Evolutionary conservation across 2,797 vertebrate genomes (phyloP).

Genomic region (Alca torda): DNA sequence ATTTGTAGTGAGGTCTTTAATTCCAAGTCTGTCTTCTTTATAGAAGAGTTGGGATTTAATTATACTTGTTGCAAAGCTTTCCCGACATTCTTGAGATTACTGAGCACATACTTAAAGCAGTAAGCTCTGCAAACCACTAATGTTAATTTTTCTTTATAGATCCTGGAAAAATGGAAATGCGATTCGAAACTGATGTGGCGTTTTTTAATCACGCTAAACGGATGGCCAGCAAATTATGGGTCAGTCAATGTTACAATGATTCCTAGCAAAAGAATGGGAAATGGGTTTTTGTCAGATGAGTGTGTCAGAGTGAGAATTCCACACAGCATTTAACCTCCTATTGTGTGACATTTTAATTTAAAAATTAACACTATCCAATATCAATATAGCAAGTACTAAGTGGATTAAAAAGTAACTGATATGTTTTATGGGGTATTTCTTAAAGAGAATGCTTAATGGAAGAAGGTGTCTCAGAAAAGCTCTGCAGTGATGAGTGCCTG

Average conservation of each 20-base stretch:
- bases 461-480: neutral
- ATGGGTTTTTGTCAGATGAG: neutral
- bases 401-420: constrained; percentile 9
- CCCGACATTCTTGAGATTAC: neutral
- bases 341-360: neutral
- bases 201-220: neutral
- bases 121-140: neutral
- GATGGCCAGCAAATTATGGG: neutral
- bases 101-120: neutral
- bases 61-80: constrained; percentile 5
- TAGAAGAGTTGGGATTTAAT: constrained; percentile 26
- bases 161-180: neutral
- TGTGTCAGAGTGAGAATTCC: neutral
- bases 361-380: neutral
- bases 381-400: neutral
- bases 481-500: neutral
- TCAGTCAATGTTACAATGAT: neutral
- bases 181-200: neutral
- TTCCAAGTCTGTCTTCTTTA: neutral
- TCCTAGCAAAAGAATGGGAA: neutral
- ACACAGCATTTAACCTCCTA: neutral
- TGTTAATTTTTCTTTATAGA: neutral
- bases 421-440: neutral
- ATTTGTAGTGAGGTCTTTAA: neutral
- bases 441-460: neutral